phyloP scores from a whole-genome alignment of 37 sponge, comb jelly and placozoan genomes.

The Chondrilla cf. caribensis region DNA sequence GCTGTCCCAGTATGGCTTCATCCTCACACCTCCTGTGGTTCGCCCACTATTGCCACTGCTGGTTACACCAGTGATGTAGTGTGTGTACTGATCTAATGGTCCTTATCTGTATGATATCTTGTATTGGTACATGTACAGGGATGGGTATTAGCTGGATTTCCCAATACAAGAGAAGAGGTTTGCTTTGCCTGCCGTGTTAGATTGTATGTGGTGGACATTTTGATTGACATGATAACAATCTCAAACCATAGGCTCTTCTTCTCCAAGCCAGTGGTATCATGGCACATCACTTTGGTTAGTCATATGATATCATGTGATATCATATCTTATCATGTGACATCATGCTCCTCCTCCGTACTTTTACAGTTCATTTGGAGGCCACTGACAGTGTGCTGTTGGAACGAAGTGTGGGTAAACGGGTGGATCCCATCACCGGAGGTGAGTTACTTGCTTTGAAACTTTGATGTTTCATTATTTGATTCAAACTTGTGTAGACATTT shows the following conservation, averaged over 20 bases:
- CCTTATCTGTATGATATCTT: background rate
- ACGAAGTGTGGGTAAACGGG: constrained; percentile 81
- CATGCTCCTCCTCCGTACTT: background rate
- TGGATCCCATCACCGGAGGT: constrained; percentile 95
- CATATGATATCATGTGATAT: background rate
- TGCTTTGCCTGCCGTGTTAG: background rate
- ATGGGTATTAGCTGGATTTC: constrained; percentile 88
- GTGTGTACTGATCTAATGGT: background rate
- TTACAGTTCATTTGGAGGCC: constrained; percentile 79
- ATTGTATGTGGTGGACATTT: background rate
- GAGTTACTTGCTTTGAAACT: too few relatives aligned
- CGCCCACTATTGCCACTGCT: too few relatives aligned
- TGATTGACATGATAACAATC: background rate
- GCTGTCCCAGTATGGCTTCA: too few relatives aligned
- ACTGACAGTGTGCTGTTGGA: constrained; percentile 77
- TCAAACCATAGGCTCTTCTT: constrained; percentile 45
- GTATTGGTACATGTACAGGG: constrained; percentile 55
- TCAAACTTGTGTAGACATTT: too few relatives aligned
- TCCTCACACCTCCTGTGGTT: too few relatives aligned
- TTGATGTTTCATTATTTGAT: too few relatives aligned
- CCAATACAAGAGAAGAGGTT: constrained; percentile 79
- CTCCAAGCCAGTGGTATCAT: constrained; percentile 76
- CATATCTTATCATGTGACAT: background rate
- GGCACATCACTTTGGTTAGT: constrained; percentile 81
- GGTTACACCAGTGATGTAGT: too few relatives aligned